phyloP scores from a whole-genome alignment of 2,113 vertebrate species.

The Agelaius tricolor region DNA sequence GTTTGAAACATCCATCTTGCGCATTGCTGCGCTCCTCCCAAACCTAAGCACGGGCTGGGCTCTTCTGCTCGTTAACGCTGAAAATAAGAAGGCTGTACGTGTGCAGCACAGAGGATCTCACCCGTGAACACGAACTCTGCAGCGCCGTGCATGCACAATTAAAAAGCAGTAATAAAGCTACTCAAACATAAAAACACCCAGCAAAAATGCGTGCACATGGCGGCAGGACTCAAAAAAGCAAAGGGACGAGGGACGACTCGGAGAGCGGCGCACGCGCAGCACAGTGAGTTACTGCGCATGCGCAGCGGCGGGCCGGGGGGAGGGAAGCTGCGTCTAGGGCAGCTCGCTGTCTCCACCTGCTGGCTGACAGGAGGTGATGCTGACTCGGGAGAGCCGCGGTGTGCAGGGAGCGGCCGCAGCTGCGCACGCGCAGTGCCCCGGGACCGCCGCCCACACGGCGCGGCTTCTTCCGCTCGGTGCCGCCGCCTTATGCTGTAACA shows the following conservation, averaged over 20 bases:
- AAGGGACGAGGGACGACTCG: background rate
- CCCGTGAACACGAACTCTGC: too few relatives aligned
- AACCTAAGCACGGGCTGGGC: background rate
- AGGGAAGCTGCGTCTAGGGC: too few relatives aligned
- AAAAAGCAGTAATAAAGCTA: too few relatives aligned
- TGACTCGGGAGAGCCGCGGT: fast-evolving
- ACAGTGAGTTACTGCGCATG: too few relatives aligned
- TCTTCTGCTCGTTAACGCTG: background rate
- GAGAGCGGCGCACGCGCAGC: background rate
- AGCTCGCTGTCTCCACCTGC: background rate
- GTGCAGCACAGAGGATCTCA: background rate
- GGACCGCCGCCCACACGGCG: background rate
- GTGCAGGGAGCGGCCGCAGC: too few relatives aligned
- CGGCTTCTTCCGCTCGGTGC: background rate
- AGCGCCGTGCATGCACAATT: background rate
- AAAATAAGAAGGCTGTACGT: too few relatives aligned
- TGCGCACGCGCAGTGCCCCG: background rate
- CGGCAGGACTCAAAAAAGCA: too few relatives aligned
- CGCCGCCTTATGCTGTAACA: too few relatives aligned
- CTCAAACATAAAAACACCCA: background rate
- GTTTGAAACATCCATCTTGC: background rate
- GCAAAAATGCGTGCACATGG: background rate
- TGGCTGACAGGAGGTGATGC: background rate
- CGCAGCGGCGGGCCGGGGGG: too few relatives aligned
- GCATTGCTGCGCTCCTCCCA: background rate